Percentiles rank a stretch among this genome's conserved stretches.
phyloP scores from a whole-genome alignment of 2,888 invertebrate genomes.

The Syrista parreyssii region DNA sequence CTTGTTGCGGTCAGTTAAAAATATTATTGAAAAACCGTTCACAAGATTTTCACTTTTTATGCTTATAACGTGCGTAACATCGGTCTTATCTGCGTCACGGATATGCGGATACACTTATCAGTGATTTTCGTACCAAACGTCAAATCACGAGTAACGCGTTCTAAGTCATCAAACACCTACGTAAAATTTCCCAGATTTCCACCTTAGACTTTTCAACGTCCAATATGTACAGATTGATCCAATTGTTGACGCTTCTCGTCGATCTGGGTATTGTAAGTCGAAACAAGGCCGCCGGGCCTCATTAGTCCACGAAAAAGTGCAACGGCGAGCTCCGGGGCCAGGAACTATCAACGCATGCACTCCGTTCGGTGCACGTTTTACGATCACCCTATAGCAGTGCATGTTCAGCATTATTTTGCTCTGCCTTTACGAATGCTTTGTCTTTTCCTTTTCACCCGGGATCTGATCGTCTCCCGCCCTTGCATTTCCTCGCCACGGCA shows the following conservation, averaged over 20 bases:
- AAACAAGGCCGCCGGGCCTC: constrained; percentile 38
- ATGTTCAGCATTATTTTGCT: constrained; percentile 55
- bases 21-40: not conserved
- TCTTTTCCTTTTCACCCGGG: constrained; percentile 17
- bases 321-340: constrained; percentile 27
- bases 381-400: constrained; percentile 47
- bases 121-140: not conserved
- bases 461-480: constrained; percentile 15
- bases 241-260: not conserved
- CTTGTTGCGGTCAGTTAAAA: too few species aligned
- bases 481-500: not conserved
- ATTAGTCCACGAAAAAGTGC: constrained; percentile 33
- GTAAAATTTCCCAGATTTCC: not conserved
- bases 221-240: not conserved
- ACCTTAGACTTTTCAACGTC: not conserved
- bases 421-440: constrained; percentile 28
- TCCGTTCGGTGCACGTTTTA: constrained; percentile 57
- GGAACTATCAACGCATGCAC: constrained; percentile 58
- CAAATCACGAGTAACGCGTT: not conserved
- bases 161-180: not conserved
- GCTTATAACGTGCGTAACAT: not conserved
- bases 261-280: constrained; percentile 38
- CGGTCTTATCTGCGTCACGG: not conserved
- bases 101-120: too few species aligned
- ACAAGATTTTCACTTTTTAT: not conserved